These are phyloP conservation scores for Zoanthus solanderi DNA, from an alignment of 92 coral and sea anemone genomes.

Conservation along the genomic window DNA sequence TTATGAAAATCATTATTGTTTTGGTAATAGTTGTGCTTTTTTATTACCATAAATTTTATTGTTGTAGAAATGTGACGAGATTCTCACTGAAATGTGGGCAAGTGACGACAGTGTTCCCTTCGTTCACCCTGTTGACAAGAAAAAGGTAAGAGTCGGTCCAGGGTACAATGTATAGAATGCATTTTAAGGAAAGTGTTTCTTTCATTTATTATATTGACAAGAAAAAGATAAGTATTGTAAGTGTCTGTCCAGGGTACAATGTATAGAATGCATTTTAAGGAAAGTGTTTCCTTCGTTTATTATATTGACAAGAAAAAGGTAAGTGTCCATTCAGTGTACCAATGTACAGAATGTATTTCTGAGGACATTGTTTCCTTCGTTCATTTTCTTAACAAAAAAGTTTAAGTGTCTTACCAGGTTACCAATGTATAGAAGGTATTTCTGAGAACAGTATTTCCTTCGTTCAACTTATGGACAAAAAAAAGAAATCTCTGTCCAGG, in stretches of 20 bases:
- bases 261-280: too few species aligned
- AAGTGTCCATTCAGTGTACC: not conserved
- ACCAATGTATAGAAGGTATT: too few species aligned
- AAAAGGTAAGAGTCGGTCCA: slow-evolving; percentile 61
- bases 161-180: too few species aligned
- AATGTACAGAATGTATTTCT: too few species aligned
- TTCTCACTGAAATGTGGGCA: slow-evolving; percentile 90
- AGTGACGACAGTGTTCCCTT: slow-evolving; percentile 91
- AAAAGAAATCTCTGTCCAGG: too few species aligned
- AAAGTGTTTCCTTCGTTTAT: slow-evolving; percentile 80
- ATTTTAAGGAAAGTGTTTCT: slow-evolving; percentile 54
- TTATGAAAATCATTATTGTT: not conserved
- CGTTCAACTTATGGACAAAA: too few species aligned
- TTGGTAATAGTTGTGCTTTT: not conserved
- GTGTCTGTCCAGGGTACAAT: not conserved
- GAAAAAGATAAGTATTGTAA: slow-evolving; percentile 69
- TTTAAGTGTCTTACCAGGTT: too few species aligned
- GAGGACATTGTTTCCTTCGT: slow-evolving; percentile 72
- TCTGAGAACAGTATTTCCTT: too few species aligned
- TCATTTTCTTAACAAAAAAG: slow-evolving; percentile 74
- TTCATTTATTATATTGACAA: slow-evolving; percentile 88
- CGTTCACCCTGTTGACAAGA: slow-evolving; percentile 87
- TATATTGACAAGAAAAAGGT: slow-evolving; percentile 92
- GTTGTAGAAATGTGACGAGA: slow-evolving; percentile 83
- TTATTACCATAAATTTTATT: not conserved